Base-by-base conservation (phyloP, 2,888 invertebrate genomes). In the Galerucella calmariensis region DNA sequence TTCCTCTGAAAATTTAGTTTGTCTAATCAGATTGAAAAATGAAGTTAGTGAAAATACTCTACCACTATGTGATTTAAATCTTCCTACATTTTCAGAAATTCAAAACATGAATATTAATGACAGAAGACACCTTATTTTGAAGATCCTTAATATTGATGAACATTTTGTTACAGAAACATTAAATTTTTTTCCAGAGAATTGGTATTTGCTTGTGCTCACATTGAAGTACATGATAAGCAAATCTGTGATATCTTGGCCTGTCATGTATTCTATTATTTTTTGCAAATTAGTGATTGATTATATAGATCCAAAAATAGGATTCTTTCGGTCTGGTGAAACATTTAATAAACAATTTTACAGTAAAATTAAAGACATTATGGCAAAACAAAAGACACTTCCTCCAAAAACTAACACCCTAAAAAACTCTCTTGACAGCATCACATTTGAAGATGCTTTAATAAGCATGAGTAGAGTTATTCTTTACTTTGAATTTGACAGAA, bases 201-300 rank as follows among this genome's bases (percentile, higher is more conserved):
- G 92, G 89, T 90, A 89, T 83, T 79, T 94, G 46, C 91, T 89
- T 81, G 86, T 92, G 79, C 86, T 91, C 59, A 84, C 90, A n/a
- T 81, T 92, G 2, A 84, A 91, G 3, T 94, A 90, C 88, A 92
- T 93, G 90, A 88, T 81, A 62, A 83, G 75, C 81, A 82, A 86
- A 46, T 65, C 20, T 20, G 41, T 41, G 74, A 87, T 89, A 0
- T 77, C 85, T 9, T 83, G 84, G 72, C 84, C 85, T 68, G 89
- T 91, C 83, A 79, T 93, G 14, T 90, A 91, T 81, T 89, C 92
- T 74, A 75, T 93, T 59, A 81, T 92, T 41, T 82, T 93, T 41
- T 89, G 90, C 77, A 89, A 90, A 72, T 86, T 92, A 77, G 87
- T 91, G 81, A 85, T 92, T 69, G 89, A 90, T 75, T 88, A 90